Evolutionary conservation across 2,888 invertebrate species (phyloP).

Genomic region (Holacanthella duospinosa): DNA sequence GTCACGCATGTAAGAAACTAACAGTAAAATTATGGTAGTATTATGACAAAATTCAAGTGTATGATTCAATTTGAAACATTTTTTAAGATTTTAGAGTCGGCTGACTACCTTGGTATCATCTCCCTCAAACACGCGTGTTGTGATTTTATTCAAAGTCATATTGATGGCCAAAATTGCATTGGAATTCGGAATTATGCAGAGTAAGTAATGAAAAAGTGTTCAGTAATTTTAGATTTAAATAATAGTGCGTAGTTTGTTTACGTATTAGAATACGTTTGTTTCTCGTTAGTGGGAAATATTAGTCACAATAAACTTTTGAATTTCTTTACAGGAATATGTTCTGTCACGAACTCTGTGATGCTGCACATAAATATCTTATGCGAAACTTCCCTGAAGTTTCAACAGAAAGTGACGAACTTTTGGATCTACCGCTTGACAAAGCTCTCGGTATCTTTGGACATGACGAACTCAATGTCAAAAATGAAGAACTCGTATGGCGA

Average conservation of each 20-base stretch:
- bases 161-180: conserved; percentile 69
- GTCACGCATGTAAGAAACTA: conserved; percentile 43
- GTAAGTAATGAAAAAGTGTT: conserved; percentile 40
- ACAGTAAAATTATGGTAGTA: not conserved
- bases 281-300: not conserved
- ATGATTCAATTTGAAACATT: conserved; percentile 16
- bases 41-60: not conserved
- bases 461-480: conserved; percentile 75
- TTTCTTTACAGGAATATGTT: conserved; percentile 46
- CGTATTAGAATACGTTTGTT: too few relatives aligned
- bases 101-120: conserved; percentile 77
- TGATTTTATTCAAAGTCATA: conserved; percentile 56
- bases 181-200: conserved; percentile 74
- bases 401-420: conserved; percentile 60
- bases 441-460: conserved; percentile 62
- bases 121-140: conserved; percentile 74
- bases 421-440: conserved; percentile 60
- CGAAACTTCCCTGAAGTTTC: conserved; percentile 63
- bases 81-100: conserved; percentile 57
- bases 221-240: too few relatives aligned
- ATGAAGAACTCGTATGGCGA: conserved; percentile 79
- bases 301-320: not conserved
- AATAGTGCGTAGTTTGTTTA: too few relatives aligned
- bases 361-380: conserved; percentile 60
- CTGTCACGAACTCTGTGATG: conserved; percentile 58